phyloP scores from a whole-genome alignment of 2,888 invertebrate genomes.

The Eurytoma californica region DNA sequence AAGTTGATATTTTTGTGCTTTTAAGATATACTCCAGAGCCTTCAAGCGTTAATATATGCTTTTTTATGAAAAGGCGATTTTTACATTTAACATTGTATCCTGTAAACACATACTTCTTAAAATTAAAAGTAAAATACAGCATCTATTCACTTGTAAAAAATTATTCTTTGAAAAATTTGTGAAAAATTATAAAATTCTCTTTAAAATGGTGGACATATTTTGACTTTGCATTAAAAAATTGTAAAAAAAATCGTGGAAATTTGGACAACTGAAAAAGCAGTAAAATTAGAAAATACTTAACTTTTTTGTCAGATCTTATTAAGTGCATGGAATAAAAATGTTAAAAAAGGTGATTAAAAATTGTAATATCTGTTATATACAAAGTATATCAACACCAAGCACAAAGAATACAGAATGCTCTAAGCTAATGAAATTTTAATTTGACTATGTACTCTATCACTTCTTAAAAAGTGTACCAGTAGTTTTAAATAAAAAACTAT shows the following conservation, averaged over 20 bases:
- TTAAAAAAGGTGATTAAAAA: background rate
- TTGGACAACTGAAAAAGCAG: conserved; percentile 29
- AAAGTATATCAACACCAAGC: background rate
- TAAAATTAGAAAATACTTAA: background rate
- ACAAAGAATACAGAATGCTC: background rate
- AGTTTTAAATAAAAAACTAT: conserved; percentile 25
- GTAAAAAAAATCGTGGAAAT: conserved; percentile 18
- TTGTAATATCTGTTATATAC: background rate
- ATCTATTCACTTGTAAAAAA: conserved; percentile 30
- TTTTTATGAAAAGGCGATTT: conserved; percentile 38
- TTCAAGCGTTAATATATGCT: background rate
- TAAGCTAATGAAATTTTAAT: conserved; percentile 1
- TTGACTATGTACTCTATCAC: background rate
- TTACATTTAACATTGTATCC: background rate
- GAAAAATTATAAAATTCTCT: conserved; percentile 34
- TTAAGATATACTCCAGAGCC: background rate
- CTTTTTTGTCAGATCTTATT: background rate
- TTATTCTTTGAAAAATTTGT: conserved; percentile 36
- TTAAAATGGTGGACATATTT: conserved; percentile 17
- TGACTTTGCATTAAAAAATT: conserved; percentile 7
- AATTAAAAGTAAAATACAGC: conserved; percentile 27
- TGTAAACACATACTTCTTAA: background rate
- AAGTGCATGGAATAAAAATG: background rate
- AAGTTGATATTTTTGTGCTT: too few relatives aligned
- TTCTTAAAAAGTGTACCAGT: conserved; percentile 8